Evolutionary conservation across 2,797 vertebrate species (phyloP).

Genomic region (Oreochromis grahami): DNA sequence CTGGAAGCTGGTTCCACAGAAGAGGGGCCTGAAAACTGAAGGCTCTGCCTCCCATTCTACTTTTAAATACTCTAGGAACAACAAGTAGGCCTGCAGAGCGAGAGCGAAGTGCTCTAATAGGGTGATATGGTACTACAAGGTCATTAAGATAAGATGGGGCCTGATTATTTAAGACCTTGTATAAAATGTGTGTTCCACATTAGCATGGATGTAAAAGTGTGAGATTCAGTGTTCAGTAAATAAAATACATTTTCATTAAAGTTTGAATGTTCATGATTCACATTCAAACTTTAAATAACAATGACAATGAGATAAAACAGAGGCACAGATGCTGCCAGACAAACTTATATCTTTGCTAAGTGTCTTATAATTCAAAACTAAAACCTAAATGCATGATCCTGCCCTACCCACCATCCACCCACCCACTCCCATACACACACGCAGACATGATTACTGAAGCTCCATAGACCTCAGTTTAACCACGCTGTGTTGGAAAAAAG

Average conservation of each 20-base stretch:
- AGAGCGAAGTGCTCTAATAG: rapidly evolving
- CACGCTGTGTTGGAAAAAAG: neutral
- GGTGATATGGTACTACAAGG: neutral
- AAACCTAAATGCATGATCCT: neutral
- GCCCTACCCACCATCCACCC: neutral
- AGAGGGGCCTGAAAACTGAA: neutral
- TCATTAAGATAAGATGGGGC: neutral
- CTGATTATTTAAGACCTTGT: neutral
- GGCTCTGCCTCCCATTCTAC: neutral
- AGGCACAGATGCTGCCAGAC: neutral
- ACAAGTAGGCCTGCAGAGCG: neutral
- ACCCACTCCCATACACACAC: neutral
- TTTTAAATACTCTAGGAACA: neutral
- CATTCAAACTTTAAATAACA: neutral
- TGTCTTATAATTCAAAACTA: neutral
- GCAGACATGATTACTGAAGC: neutral
- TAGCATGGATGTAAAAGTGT: conserved; percentile 19
- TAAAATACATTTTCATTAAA: neutral
- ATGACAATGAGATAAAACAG: neutral
- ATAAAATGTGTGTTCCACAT: neutral
- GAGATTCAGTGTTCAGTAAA: neutral
- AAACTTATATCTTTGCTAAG: neutral
- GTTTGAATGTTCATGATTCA: neutral
- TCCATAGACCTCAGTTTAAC: neutral
- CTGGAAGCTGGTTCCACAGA: neutral